These are phyloP conservation scores for Tiliacea citrago DNA, from an alignment of 2,888 invertebrate genomes.

Conservation along the genomic window DNA sequence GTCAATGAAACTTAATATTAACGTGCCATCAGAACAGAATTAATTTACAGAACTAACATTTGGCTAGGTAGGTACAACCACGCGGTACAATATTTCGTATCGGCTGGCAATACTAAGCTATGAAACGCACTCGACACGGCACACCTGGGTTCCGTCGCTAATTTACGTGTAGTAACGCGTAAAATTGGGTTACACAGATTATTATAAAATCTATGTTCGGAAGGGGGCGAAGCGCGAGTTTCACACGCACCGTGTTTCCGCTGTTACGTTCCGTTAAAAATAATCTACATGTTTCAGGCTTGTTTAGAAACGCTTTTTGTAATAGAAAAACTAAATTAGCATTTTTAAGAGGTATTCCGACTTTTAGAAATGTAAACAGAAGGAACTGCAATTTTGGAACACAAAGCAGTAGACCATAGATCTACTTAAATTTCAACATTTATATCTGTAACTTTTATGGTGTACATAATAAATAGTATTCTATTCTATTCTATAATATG, in stretches of 20 bases:
- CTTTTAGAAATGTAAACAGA: not conserved
- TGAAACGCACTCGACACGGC: constrained; percentile 63
- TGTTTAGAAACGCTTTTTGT: not conserved
- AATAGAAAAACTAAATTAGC: not conserved
- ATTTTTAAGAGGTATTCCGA: not conserved
- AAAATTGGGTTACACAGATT: constrained; percentile 67
- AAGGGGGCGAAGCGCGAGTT: constrained; percentile 39
- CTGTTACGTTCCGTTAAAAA: constrained; percentile 21
- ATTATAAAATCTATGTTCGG: constrained; percentile 59
- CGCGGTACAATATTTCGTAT: constrained; percentile 46
- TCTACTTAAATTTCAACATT: no score
- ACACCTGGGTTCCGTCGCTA: constrained; percentile 67
- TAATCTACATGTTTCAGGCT: constrained; percentile 21
- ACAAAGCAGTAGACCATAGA: not conserved
- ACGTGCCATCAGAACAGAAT: not conserved
- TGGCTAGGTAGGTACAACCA: not conserved
- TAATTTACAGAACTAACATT: not conserved
- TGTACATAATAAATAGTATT: no score
- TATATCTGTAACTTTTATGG: no score
- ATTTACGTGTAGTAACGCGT: constrained; percentile 64
- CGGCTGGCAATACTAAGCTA: constrained; percentile 62
- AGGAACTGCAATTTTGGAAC: not conserved
- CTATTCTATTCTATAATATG: no score
- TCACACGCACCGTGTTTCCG: constrained; percentile 40
- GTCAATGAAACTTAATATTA: not conserved